These are phyloP conservation scores for Xiphorhynchus elegans DNA, from an alignment of 2,113 vertebrate genomes.

Conservation along the genomic window DNA sequence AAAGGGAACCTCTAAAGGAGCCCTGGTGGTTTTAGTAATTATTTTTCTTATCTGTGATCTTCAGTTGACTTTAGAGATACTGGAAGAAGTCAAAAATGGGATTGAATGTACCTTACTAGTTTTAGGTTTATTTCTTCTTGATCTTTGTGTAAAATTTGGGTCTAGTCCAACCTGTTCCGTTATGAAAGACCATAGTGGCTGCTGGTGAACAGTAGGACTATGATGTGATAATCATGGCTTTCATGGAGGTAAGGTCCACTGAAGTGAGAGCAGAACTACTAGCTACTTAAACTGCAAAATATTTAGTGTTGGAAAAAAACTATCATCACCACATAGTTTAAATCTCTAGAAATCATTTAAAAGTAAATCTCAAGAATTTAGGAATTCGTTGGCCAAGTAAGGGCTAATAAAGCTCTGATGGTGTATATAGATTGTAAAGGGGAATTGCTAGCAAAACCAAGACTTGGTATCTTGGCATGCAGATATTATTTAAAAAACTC, in stretches of 20 bases:
- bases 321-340: background rate
- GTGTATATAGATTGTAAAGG: background rate
- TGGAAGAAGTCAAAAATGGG: background rate
- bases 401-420: background rate
- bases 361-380: background rate
- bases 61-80: background rate
- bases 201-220: background rate
- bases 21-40: background rate
- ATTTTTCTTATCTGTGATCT: background rate
- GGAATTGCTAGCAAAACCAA: background rate
- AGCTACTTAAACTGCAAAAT: background rate
- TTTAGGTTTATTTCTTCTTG: background rate
- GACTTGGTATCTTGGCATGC: background rate
- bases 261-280: background rate
- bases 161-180: background rate
- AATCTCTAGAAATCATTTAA: background rate
- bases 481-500: background rate
- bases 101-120: background rate
- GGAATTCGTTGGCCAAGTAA: background rate
- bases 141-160: background rate
- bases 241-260: background rate
- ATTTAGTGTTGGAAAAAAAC: background rate
- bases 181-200: background rate
- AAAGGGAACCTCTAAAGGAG: slow-evolving; percentile 20
- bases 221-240: background rate